Base-by-base conservation (phyloP, 1,140 invertebrate species). In the Euborellia annulipes region DNA sequence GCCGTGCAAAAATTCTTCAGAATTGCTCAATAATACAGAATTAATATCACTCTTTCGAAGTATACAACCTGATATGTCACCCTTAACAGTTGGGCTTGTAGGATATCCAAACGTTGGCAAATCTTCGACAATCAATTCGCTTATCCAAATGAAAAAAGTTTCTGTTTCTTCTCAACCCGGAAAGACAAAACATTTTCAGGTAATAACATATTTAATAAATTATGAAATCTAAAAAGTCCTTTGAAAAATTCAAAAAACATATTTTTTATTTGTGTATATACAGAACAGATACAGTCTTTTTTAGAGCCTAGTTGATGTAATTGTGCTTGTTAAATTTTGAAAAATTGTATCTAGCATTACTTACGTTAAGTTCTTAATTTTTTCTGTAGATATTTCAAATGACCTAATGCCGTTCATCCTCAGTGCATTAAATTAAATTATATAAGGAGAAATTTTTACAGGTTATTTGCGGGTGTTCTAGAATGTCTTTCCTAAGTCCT, bases 101-200 rank as follows among this genome's bases (percentile, higher is more conserved):
- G 95, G 96, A 0, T 98, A 98, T 70, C 95, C 95, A 1, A 99
- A 99, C 73, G 96, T 99, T 27, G 96, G 96, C 13, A 99, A 99
- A 69, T 97, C 92, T 68, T 98, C 93, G 38, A 96, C 93, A 3
- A 95, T 98, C 30, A 98, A 99, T 74, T 73, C 88, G 3, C 63
- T 99, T 36, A 68, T 98, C 59, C 74, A 77, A 45, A 69, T 72
- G 11, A 98, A 98, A 62, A 96, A 94, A 68, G 90, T 92, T 1
- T 86, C 88, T 1, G 91, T 96, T 0, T 97, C 92, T 17, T 81
- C 89, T 2, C 98, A 93, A 40, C 93, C 94, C 1, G 94, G 94
- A 23, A 92, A 96, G 68, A 97, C 94, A 0, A 93, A 96, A 59
- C 92, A 85, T 61, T 82, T 84, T 57, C 82, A 83, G 68, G 75